Base-by-base conservation (phyloP, 2,113 vertebrate genomes). In the Thunnus maccoyii region DNA sequence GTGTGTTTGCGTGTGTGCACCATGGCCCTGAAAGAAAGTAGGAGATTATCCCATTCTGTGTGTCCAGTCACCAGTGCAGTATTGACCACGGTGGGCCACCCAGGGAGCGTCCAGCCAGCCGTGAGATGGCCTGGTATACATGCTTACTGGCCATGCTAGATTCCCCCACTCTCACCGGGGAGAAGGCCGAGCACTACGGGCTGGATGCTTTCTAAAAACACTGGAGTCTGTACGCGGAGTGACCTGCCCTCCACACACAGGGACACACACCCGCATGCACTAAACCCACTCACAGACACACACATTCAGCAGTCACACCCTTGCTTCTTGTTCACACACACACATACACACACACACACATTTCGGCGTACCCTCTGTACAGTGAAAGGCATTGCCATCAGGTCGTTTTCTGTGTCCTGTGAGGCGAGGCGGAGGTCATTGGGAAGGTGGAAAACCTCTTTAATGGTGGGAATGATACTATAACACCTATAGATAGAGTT, bases 111-210 rank as follows among this genome's bases (percentile, higher is more conserved):
- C 90, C 94, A 95, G 86, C 89, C 92, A 95, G 95, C 94, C 94
- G 90, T 96, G 95, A 93, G 94, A 94, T 95, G 92, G 93, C 78
- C 94, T 92, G 88, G 93, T 95, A 94, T 94, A 94, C 94, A 94
- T 94, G 94, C 94, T 95, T 92, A 94, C 89, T 92, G 89, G 91
- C 93, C 94, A 76, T 91, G 93, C 86, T 88, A 91, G 93, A 95
- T 94, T 94, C 94, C 93, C 91, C 86, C 84, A 94, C 88, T 89
- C 89, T 92, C 90, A 89, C 88, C 74, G 5, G 85, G 89, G 90
- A 93, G 89, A 92, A 92, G 90, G 88, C 86, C 65, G 4, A 87
- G 71, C 87, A 81, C 76, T 64, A 70, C 86, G 78, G 80, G 75
- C 85, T 83, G 85, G 84, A 86, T 66, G 22, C 80, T 84, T 88